phyloP scores from a whole-genome alignment of 2,797 vertebrate genomes.

The Mormyrops attenuatus region DNA sequence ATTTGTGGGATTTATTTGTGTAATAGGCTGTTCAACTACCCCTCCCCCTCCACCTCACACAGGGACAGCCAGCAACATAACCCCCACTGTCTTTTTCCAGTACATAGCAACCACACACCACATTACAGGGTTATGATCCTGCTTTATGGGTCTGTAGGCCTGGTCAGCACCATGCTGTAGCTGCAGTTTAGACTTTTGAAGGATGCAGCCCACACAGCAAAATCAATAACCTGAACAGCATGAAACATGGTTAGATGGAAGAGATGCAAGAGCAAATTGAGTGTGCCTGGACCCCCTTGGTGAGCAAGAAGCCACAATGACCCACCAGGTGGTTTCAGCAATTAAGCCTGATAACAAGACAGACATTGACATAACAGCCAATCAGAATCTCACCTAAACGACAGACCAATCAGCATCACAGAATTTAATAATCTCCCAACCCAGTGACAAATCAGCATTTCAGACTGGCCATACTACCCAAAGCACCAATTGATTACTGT shows the following conservation, averaged over 20 bases:
- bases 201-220: neutral
- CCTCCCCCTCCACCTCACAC: neutral
- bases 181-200: slow-evolving; percentile 11
- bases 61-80: neutral
- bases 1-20: neutral
- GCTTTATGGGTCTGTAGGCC: neutral
- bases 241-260: slow-evolving; percentile 8
- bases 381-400: neutral
- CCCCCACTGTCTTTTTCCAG: neutral
- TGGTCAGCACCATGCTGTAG: neutral
- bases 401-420: neutral
- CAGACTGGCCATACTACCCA: neutral
- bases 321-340: neutral
- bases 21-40: neutral
- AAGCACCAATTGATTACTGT: too few relatives aligned
- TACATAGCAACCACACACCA: neutral
- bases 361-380: neutral
- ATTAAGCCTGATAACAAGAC: neutral
- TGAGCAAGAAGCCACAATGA: neutral
- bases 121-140: neutral
- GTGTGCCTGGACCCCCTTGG: neutral
- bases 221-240: slow-evolving; percentile 21
- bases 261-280: neutral
- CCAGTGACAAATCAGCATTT: neutral
- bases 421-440: neutral